These are phyloP conservation scores for Oplegnathus fasciatus DNA, from an alignment of 2,113 vertebrate species.

Conservation along the genomic window DNA sequence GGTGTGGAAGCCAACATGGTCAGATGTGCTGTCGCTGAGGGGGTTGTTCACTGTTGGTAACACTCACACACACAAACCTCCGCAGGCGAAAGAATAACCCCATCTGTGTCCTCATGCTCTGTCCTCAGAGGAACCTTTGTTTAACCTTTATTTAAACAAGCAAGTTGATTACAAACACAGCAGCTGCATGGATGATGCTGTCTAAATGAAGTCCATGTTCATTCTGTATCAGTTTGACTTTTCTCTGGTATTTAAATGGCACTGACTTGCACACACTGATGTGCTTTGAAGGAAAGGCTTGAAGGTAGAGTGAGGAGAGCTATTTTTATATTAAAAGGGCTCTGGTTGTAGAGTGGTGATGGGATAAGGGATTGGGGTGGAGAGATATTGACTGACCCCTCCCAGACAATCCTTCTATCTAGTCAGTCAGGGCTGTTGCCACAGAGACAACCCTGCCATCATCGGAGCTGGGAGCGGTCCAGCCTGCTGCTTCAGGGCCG, in stretches of 20 bases:
- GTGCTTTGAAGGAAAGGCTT: not conserved
- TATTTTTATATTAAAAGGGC: slow-evolving; percentile 36
- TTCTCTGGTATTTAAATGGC: not conserved
- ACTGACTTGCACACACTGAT: not conserved
- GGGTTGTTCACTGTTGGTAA: slow-evolving; percentile 40
- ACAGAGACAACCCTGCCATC: slow-evolving; percentile 50
- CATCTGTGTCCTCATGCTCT: slow-evolving; percentile 39
- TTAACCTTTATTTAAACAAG: slow-evolving; percentile 18
- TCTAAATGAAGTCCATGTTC: not conserved
- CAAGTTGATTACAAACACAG: slow-evolving; percentile 12
- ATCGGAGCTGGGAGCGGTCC: slow-evolving; percentile 33
- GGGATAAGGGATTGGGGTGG: slow-evolving; percentile 30
- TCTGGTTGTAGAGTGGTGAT: slow-evolving; percentile 22
- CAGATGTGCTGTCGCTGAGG: slow-evolving; percentile 44
- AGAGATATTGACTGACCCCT: slow-evolving; percentile 55
- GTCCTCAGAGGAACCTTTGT: slow-evolving; percentile 22
- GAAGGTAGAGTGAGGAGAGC: not conserved
- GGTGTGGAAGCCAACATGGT: slow-evolving; percentile 26
- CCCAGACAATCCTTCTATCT: slow-evolving; percentile 22
- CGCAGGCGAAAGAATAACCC: slow-evolving; percentile 19
- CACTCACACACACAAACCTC: slow-evolving; percentile 18
- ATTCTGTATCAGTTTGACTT: not conserved
- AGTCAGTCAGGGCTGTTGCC: slow-evolving; percentile 54
- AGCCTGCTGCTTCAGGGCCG: slow-evolving; percentile 50
- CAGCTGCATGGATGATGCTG: not conserved